Percentiles rank a stretch among this genome's conserved stretches.
These are phyloP conservation scores for Portunus trituberculatus DNA, from an alignment of 1,140 invertebrate genomes.

Conservation along the genomic window DNA sequence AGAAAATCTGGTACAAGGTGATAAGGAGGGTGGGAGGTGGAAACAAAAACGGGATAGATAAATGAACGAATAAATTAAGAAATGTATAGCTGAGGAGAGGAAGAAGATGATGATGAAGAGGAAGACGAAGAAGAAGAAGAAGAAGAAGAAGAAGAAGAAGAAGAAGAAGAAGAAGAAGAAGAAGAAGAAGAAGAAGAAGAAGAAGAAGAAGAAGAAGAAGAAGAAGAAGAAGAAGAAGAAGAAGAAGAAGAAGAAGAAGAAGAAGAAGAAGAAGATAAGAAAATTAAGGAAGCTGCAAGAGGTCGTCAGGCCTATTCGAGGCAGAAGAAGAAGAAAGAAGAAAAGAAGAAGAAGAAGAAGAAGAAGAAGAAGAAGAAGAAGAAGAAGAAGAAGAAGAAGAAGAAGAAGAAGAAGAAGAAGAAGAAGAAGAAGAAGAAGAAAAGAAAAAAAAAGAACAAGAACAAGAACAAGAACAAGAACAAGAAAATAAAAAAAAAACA, in stretches of 20 bases:
- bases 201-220: neutral
- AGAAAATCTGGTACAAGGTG: constrained; percentile 6
- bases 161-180: neutral
- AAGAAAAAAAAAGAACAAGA: constrained; percentile 10
- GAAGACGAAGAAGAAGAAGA: constrained; percentile 43
- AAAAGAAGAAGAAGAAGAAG: constrained; percentile 45
- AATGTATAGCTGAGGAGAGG: neutral
- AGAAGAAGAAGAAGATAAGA: too few relatives aligned
- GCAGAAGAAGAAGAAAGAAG: neutral
- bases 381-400: constrained; percentile 28
- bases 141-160: neutral
- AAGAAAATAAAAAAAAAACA: neutral
- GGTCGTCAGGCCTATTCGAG: too few relatives aligned
- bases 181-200: neutral
- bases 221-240: neutral
- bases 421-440: neutral
- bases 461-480: too few relatives aligned
- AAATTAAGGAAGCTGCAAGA: too few relatives aligned
- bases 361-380: neutral
- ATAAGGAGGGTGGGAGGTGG: constrained; percentile 5
- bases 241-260: too few relatives aligned
- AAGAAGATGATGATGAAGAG: neutral
- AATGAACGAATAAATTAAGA: neutral
- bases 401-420: constrained; percentile 34
- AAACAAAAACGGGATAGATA: neutral